These are phyloP conservation scores for Cabera pusaria DNA, from an alignment of 2,888 invertebrate species.

Conservation along the genomic window DNA sequence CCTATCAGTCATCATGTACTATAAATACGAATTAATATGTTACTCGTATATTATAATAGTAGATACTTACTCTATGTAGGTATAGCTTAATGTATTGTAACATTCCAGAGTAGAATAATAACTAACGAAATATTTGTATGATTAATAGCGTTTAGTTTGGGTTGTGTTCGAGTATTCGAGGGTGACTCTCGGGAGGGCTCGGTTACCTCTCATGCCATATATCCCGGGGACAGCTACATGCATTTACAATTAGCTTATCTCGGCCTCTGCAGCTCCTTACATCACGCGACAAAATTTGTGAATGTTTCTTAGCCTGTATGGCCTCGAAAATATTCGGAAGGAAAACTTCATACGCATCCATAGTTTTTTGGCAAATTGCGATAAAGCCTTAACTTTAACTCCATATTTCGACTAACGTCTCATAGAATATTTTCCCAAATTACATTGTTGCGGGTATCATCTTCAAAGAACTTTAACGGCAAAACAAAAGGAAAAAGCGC, in stretches of 20 bases:
- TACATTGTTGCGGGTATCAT: no score
- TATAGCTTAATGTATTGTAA: conserved; percentile 14
- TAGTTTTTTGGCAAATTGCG: no score
- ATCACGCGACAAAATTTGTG: conserved; percentile 73
- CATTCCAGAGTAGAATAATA: conserved; percentile 2
- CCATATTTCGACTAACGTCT: no score
- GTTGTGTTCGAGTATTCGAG: conserved; percentile 15
- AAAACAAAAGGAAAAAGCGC: conserved; percentile 32
- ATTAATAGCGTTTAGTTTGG: conserved; percentile 28
- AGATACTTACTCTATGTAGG: no score
- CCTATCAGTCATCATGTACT: conserved; percentile 17
- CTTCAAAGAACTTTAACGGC: neutral
- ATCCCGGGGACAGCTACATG: conserved; percentile 72
- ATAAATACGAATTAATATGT: no score
- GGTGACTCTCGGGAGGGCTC: conserved; percentile 28
- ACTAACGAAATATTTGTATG: conserved; percentile 12
- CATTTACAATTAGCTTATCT: conserved; percentile 79
- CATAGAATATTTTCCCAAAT: no score
- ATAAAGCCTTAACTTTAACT: no score
- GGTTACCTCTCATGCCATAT: conserved; percentile 51
- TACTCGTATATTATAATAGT: no score
- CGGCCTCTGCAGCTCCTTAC: conserved; percentile 61
- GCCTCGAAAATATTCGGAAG: no score
- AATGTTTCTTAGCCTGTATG: conserved; percentile 38
- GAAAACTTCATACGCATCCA: no score